Conservation (phyloP, 2,113 vertebrate species). For the Ameiurus melas region DNA sequence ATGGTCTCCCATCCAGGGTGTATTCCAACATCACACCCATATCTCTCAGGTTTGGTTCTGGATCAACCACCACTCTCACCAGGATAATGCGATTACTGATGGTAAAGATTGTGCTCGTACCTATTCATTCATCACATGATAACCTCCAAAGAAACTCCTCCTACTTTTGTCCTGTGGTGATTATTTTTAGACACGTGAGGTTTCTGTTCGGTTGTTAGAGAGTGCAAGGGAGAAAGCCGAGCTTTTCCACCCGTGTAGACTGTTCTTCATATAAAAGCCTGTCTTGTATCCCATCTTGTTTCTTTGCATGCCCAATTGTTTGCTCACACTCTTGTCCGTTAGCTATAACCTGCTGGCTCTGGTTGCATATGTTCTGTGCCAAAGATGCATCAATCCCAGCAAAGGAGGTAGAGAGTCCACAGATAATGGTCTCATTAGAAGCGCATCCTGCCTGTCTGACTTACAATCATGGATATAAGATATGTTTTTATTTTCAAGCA, state of each 20-base stretch:
- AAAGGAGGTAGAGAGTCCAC: slow-evolving; percentile 21
- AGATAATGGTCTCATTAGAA: slow-evolving; percentile 32
- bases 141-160: no score
- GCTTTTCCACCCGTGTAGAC: slow-evolving; percentile 8
- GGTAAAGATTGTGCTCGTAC: no score
- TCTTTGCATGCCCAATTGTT: slow-evolving; percentile 7
- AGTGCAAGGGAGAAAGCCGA: background rate
- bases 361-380: background rate
- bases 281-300: background rate
- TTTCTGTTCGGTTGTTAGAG: background rate
- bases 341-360: slow-evolving; percentile 18
- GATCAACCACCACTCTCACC: no score
- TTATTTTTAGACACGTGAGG: background rate
- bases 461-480: slow-evolving; percentile 5
- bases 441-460: slow-evolving; percentile 22
- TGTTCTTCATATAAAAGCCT: background rate
- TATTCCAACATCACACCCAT: no score
- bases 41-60: no score
- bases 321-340: slow-evolving; percentile 28
- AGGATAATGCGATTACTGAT: no score
- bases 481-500: background rate
- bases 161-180: no score
- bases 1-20: no score
- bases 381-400: background rate
- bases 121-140: no score